Percentiles rank a stretch among this genome's conserved stretches.
Evolutionary conservation across 2,888 invertebrate species (phyloP).

Genomic region (Xestia xanthographa): DNA sequence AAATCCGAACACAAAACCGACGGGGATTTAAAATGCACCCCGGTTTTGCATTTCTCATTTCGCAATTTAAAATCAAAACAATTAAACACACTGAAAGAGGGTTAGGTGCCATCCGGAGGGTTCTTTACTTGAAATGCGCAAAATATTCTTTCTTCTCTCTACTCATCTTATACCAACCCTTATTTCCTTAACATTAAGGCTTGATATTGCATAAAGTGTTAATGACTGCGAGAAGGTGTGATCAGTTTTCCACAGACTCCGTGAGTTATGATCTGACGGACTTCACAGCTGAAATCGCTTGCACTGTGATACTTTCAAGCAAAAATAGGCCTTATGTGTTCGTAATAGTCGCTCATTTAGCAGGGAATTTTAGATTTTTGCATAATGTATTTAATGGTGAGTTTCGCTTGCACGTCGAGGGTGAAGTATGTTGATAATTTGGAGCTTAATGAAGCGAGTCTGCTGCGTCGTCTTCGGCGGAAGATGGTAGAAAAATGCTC

Average conservation of each 20-base stretch:
- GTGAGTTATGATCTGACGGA: conserved; percentile 86
- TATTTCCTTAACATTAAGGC: conserved; percentile 64
- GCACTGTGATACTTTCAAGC: conserved; percentile 73
- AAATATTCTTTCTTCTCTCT: conserved; percentile 70
- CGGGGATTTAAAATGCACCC: conserved; percentile 82
- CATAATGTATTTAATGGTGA: conserved; percentile 79
- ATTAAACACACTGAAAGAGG: conserved; percentile 85
- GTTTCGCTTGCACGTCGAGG: conserved; percentile 81
- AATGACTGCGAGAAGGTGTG: conserved; percentile 70
- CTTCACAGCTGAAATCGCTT: conserved; percentile 79
- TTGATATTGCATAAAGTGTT: conserved; percentile 63
- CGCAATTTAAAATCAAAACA: conserved; percentile 87
- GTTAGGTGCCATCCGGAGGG: conserved; percentile 80
- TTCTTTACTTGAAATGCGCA: conserved; percentile 80
- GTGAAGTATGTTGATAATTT: conserved; percentile 88
- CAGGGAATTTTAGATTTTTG: conserved; percentile 70
- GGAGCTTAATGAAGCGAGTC: conserved; percentile 88
- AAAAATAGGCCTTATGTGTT: conserved; percentile 80
- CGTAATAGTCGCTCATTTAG: conserved; percentile 68
- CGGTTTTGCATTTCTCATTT: conserved; percentile 78
- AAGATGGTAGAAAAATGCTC: conserved; percentile 87
- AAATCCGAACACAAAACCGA: conserved; percentile 53
- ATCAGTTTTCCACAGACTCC: conserved; percentile 77
- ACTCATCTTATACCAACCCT: conserved; percentile 53
- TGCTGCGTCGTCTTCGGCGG: conserved; percentile 83